phyloP scores from a whole-genome alignment of 2,888 invertebrate species.

The Ichneumoninae sp. region DNA sequence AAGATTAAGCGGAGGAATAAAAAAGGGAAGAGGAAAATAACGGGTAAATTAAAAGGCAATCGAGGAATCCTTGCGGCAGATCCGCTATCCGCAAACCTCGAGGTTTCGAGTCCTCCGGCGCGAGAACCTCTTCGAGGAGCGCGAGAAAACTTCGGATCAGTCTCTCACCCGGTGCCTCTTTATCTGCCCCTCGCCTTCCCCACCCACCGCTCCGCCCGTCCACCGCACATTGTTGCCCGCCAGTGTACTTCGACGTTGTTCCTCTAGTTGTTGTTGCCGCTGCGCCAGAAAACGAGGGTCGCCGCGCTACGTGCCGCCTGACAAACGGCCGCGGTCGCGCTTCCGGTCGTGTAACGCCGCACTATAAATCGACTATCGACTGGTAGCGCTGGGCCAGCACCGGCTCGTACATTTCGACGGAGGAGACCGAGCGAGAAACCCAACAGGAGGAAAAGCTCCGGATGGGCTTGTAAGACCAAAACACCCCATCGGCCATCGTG shows the following conservation, averaged over 20 bases:
- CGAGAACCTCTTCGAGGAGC: slow-evolving; percentile 3
- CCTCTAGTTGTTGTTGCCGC: slow-evolving; percentile 17
- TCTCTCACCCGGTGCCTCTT: slow-evolving; percentile 28
- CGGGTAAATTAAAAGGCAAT: slow-evolving; percentile 66
- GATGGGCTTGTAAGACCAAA: slow-evolving; percentile 22
- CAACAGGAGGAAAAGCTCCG: slow-evolving; percentile 9
- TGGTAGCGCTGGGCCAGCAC: slow-evolving; percentile 56
- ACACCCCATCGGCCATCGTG: slow-evolving; percentile 30
- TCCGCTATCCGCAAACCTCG: not conserved
- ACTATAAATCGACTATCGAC: slow-evolving; percentile 70
- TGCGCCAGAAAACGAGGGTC: slow-evolving; percentile 28
- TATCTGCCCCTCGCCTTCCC: slow-evolving; percentile 30
- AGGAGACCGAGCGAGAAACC: slow-evolving; percentile 19
- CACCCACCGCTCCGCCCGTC: slow-evolving; percentile 12
- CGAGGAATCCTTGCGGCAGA: slow-evolving; percentile 37
- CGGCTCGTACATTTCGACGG: slow-evolving; percentile 60
- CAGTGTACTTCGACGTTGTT: slow-evolving; percentile 8
- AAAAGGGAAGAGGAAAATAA: not conserved
- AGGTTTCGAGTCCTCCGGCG: not conserved
- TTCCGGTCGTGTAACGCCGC: slow-evolving; percentile 67
- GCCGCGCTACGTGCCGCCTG: slow-evolving; percentile 21
- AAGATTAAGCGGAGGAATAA: not conserved
- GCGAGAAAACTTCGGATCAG: slow-evolving; percentile 7
- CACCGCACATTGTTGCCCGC: slow-evolving; percentile 32
- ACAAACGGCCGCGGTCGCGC: slow-evolving; percentile 68